Base-by-base conservation (phyloP, 2,888 invertebrate genomes). In the Sesamia inferens region DNA sequence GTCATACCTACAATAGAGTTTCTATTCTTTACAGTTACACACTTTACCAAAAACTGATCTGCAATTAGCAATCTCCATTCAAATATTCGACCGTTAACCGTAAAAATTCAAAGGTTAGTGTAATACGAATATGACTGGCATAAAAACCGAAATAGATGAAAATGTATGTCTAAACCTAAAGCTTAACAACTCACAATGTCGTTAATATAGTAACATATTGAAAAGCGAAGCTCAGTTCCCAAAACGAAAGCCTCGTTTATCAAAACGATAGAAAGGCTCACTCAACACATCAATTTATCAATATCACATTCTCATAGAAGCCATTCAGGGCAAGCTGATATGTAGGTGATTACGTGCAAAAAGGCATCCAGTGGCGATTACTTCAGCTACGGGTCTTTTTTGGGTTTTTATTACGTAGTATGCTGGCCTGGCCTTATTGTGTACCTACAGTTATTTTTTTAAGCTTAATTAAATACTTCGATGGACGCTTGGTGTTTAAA, bases 241-340 rank as follows among this genome's bases (percentile, higher is more conserved):
- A 68, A 69, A 65, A 64, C 31, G 73, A 78, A 74, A 58, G 71
- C 65, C 72, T 89, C 90, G 77, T 89, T 88, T 87, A 87, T 88
- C 89, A 88, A 84, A 82, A 78, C 69, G 79, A 79, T 72, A 81
- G 75, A 90, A 89, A 82, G 69, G 80, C 79, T 73, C 78, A 79
- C 84, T 84, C 83, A 80, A 75, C 79, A 79, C 79, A 78, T 76
- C 83, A 84, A 88, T 89, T 88, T 88, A 88, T 89, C 88, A 87
- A 85, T 76, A 85, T 74, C 76, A 71, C 75, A 74, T 81, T 79
- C 78, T 65, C 75, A 85, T 75, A 79, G 78, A 84, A 80, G 78
- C 67, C 68, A 66, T 85, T 84, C 74, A 81, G 76, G 61, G 70
- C 24, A 68, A n/a, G 54, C 58, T 54, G 31, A 67, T 64, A 11